These are phyloP conservation scores for Drosophila hydei DNA, from an alignment of 1,140 invertebrate species.

Conservation along the genomic window DNA sequence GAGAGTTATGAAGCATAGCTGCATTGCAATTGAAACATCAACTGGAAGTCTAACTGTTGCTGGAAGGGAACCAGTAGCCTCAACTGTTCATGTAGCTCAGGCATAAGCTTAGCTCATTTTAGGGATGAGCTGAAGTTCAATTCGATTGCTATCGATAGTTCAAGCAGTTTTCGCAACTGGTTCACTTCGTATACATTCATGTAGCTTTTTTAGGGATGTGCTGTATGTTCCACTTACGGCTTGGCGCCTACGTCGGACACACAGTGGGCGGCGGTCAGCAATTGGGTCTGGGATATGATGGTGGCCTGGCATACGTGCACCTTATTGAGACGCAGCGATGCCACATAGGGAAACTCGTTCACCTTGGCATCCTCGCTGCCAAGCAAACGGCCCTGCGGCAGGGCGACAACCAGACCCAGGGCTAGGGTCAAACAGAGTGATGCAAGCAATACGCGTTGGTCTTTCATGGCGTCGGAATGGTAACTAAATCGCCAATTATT, in stretches of 20 bases:
- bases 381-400: conserved; percentile 58
- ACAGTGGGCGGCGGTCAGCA: conserved; percentile 69
- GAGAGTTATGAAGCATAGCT: not conserved
- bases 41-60: too few species aligned
- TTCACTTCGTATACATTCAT: not conserved
- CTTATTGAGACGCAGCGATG: conserved; percentile 64
- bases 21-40: too few species aligned
- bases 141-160: too few species aligned
- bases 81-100: not conserved
- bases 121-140: not conserved
- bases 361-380: conserved; percentile 60
- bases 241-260: conserved; percentile 52
- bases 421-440: conserved; percentile 28
- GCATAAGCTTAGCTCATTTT: not conserved
- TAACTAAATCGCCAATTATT: conserved; percentile 50
- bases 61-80: too few species aligned
- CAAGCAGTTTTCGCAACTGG: not conserved
- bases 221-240: conserved; percentile 52
- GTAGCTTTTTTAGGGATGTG: not conserved
- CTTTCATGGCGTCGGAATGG: conserved; percentile 63
- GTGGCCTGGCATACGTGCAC: conserved; percentile 47
- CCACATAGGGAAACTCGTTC: conserved; percentile 59
- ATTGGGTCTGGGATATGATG: conserved; percentile 37
- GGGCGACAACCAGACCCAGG: conserved; percentile 1
- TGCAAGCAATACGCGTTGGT: conserved; percentile 48